Evolutionary conservation across 2,888 invertebrate genomes (phyloP).

Genomic region (Cotesia congregata): DNA sequence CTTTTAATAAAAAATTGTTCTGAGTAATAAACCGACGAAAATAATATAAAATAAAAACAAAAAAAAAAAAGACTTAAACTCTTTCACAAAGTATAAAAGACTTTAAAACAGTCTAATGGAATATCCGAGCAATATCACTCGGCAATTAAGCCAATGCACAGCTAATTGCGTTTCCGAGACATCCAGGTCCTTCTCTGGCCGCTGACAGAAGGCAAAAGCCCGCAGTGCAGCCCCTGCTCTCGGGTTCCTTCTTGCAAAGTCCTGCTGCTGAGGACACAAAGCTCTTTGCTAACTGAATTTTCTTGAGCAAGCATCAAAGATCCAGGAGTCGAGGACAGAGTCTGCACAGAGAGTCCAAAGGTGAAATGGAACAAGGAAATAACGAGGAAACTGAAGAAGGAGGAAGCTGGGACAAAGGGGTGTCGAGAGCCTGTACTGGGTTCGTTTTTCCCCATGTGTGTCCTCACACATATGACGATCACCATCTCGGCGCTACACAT

Average conservation of each 20-base stretch:
- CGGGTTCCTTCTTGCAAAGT: slow-evolving; percentile 49
- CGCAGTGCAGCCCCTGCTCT: slow-evolving; percentile 35
- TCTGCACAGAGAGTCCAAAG: slow-evolving; percentile 23
- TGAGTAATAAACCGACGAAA: not conserved
- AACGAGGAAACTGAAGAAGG: slow-evolving; percentile 19
- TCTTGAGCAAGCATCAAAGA: slow-evolving; percentile 70
- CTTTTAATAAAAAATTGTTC: not conserved
- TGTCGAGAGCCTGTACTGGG: slow-evolving; percentile 26
- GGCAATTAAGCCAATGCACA: slow-evolving; percentile 59
- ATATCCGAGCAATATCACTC: slow-evolving; percentile 61
- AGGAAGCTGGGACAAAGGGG: slow-evolving; percentile 29
- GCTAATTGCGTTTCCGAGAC: slow-evolving; percentile 49
- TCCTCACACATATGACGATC: slow-evolving; percentile 28
- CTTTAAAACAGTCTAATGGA: slow-evolving; percentile 59
- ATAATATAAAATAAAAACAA: not conserved
- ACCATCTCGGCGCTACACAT: slow-evolving; percentile 43
- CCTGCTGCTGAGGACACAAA: slow-evolving; percentile 64
- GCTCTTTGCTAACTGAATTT: slow-evolving; percentile 69
- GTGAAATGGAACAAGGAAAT: slow-evolving; percentile 18
- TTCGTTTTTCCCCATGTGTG: slow-evolving; percentile 26
- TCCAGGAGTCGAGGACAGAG: slow-evolving; percentile 43
- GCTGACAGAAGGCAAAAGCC: slow-evolving; percentile 29
- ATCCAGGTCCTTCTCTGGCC: slow-evolving; percentile 30
- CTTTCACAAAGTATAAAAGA: slow-evolving; percentile 40
- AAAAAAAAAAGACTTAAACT: slow-evolving; percentile 41